A percentile compares a stretch with the other conserved stretches of the same genome.
Evolutionary conservation across 2,888 invertebrate genomes (phyloP).

Genomic region (Calliphora vomitoria): DNA sequence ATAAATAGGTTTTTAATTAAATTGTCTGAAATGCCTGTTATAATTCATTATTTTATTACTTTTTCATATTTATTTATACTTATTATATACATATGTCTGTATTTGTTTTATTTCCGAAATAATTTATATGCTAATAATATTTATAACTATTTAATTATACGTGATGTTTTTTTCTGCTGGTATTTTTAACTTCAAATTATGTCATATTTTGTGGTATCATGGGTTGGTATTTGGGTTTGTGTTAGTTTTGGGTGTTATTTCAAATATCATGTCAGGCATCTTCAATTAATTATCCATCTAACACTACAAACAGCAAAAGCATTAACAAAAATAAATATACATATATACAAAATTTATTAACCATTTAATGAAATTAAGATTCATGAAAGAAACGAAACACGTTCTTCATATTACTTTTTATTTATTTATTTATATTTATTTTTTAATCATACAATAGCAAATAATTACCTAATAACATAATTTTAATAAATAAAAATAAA

Average conservation of each 20-base stretch:
- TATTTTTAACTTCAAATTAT: conserved; percentile 18
- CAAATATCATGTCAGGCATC: conserved; percentile 4
- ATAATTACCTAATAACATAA: not conserved
- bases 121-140: conserved; percentile 3
- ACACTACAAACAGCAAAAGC: not conserved
- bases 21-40: not conserved
- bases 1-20: not conserved
- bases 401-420: conserved; percentile 5
- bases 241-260: not conserved
- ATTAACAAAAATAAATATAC: not conserved
- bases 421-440: not conserved
- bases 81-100: too few species aligned
- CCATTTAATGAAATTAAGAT: conserved; percentile 7
- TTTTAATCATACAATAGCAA: not conserved
- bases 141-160: not conserved
- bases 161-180: too few species aligned
- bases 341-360: not conserved
- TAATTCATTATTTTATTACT: not conserved
- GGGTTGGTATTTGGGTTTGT: not conserved
- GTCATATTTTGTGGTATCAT: conserved; percentile 15
- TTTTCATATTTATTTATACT: not conserved
- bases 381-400: conserved; percentile 7
- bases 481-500: not conserved
- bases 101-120: conserved; percentile 3
- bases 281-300: conserved; percentile 11